Evolutionary conservation across 2,797 vertebrate genomes (phyloP).

Genomic region (Halcyon badia): DNA sequence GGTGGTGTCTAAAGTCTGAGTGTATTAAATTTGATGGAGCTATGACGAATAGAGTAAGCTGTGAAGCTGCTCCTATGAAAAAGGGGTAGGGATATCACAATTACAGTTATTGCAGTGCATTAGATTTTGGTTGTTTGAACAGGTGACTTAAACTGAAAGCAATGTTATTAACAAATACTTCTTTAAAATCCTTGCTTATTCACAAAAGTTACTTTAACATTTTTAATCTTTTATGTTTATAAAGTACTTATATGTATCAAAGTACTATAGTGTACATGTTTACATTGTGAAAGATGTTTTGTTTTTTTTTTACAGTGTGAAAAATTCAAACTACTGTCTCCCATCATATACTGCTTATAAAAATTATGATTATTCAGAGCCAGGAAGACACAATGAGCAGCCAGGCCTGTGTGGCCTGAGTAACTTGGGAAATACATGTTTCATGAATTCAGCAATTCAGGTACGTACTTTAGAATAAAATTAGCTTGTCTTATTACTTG

Average conservation of each 20-base stretch:
- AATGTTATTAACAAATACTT: neutral
- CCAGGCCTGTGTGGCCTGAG: conserved; percentile 96
- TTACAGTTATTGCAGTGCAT: conserved; percentile 40
- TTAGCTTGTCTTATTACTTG: conserved; percentile 10
- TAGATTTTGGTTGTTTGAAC: conserved; percentile 7
- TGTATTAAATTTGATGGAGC: conserved; percentile 83
- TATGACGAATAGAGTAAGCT: conserved; percentile 85
- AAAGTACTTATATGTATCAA: conserved; percentile 6
- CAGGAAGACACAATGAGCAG: conserved; percentile 92
- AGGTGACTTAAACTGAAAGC: conserved; percentile 1
- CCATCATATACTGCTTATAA: conserved; percentile 94
- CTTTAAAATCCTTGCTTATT: conserved; percentile 10
- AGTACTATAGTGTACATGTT: neutral
- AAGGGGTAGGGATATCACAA: conserved; percentile 76
- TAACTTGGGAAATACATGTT: conserved; percentile 98
- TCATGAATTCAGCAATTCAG: conserved; percentile 99
- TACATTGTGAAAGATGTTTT: conserved; percentile 70
- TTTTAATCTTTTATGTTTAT: conserved; percentile 12
- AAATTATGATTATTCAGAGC: conserved; percentile 95
- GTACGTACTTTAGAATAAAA: conserved; percentile 80
- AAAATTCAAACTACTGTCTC: conserved; percentile 97
- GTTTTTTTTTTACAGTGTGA: conserved; percentile 88
- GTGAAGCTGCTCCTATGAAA: conserved; percentile 75
- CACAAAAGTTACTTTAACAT: neutral
- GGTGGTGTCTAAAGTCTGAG: conserved; percentile 90